Base-by-base conservation (phyloP, 2,797 vertebrate genomes). In the Oceanodroma leucorhoa region DNA sequence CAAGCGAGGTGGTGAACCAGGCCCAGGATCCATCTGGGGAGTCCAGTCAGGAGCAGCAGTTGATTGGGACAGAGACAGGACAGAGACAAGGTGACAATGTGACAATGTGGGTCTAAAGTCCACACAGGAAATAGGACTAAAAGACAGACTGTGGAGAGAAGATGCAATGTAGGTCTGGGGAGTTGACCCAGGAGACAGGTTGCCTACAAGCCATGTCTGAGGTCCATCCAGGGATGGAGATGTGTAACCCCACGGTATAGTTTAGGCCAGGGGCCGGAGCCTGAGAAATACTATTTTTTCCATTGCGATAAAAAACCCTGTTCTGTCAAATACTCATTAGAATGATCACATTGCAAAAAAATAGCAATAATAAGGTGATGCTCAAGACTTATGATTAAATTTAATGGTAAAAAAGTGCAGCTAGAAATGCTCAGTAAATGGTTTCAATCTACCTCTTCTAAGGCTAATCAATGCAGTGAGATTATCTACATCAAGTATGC, bases 371-470 rank as follows among this genome's bases (percentile, higher is more conserved):
- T 29, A 57, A 80, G 34, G 50, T 87, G 45, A 19, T 85, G 48
- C 18, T 93, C 48, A 66, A 83, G 64, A 72, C 36, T 67, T 80
- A 36, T 3, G 20, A 58, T 72, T 81, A 88, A 57, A 69, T 65
- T 30, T 72, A 62, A 67, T 92, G 70, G 20, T 61, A 57, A 65
- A 41, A 93, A 82, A 86, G 82, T 65, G 65, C 51, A 91, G 81
- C 64, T 91, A 73, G 90, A 84, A 93, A 95, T 91, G 80, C 87
- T 95, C 89, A 92, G 81, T 55, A 90, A 95, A 95, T 82, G 48
- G 43, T 93, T 95, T 92, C 83, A 60, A 2, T 88, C n/a, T 10
- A 5, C 18, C 32, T 62, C 38, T 92, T 46, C 20, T 65, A 38
- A 73, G 80, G 43, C n/a, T 65, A 80, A 95, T 92, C 71, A 94